Conservation (phyloP, 1,140 invertebrate species). For the Atopsyche davidsoni region DNA sequence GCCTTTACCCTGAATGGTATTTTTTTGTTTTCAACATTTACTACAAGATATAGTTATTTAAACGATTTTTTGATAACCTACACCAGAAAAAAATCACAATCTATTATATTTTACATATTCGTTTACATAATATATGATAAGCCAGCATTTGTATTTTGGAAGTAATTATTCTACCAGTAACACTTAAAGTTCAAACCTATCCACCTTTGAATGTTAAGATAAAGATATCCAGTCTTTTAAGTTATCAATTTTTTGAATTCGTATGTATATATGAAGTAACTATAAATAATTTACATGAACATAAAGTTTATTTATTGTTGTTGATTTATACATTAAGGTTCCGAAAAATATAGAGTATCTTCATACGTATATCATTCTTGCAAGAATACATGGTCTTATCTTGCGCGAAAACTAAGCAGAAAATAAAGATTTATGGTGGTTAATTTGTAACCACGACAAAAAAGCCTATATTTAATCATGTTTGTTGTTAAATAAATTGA, state of each 20-base stretch:
- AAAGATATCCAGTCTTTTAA: neutral
- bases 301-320: neutral
- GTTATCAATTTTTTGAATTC: neutral
- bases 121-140: neutral
- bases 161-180: neutral
- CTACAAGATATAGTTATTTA: neutral
- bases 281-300: too few relatives aligned
- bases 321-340: conserved; percentile 17
- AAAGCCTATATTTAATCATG: too few relatives aligned
- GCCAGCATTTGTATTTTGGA: too few relatives aligned
- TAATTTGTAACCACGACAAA: conserved; percentile 5
- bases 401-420: conserved; percentile 1
- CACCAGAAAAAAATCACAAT: neutral
- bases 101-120: neutral
- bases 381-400: conserved; percentile 7
- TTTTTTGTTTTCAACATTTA: neutral
- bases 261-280: too few relatives aligned
- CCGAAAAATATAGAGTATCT: conserved; percentile 16
- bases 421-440: neutral
- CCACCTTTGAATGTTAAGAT: neutral
- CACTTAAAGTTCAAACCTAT: neutral
- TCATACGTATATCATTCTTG: conserved; percentile 12
- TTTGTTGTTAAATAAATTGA: too few relatives aligned
- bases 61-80: too few relatives aligned
- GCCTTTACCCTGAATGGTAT: too few relatives aligned